A percentile compares a stretch with the other conserved stretches of the same genome.
phyloP scores from a whole-genome alignment of 2,888 invertebrate genomes.

The Horisme vitalbata region DNA sequence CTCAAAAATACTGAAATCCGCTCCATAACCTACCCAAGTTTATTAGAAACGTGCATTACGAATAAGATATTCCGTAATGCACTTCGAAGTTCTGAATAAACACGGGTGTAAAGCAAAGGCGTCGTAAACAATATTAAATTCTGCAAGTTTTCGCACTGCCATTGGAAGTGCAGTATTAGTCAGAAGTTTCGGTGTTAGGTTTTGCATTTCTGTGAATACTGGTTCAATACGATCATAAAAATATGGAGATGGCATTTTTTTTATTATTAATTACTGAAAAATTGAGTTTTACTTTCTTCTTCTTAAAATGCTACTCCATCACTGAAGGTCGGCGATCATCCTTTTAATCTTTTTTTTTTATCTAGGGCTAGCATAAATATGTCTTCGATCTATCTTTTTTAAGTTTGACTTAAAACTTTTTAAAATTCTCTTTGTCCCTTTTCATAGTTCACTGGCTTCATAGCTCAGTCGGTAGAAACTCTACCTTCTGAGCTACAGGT shows the following conservation, averaged over 20 bases:
- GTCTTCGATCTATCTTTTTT: no score
- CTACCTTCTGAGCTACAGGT: no score
- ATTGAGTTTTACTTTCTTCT: no score
- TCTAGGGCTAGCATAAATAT: no score
- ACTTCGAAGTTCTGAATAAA: constrained; percentile 57
- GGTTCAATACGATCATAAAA: neutral
- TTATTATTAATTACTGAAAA: no score
- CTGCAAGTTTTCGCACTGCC: constrained; percentile 51
- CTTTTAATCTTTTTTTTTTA: no score
- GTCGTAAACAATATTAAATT: constrained; percentile 77
- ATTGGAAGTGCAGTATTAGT: constrained; percentile 57
- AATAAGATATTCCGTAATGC: constrained; percentile 48
- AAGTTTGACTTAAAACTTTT: no score
- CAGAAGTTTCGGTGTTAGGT: constrained; percentile 55
- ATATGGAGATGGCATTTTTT: constrained; percentile 9
- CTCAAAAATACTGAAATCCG: constrained; percentile 27
- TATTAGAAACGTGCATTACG: constrained; percentile 37
- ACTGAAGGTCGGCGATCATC: no score
- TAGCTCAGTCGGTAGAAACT: no score
- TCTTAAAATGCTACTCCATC: no score
- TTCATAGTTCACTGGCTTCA: no score
- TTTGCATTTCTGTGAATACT: constrained; percentile 52
- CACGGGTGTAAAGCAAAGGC: constrained; percentile 70
- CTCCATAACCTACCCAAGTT: constrained; percentile 28
- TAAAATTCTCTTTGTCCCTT: no score